Conservation (phyloP, 2,797 vertebrate genomes). For the Xerus rutilus region DNA sequence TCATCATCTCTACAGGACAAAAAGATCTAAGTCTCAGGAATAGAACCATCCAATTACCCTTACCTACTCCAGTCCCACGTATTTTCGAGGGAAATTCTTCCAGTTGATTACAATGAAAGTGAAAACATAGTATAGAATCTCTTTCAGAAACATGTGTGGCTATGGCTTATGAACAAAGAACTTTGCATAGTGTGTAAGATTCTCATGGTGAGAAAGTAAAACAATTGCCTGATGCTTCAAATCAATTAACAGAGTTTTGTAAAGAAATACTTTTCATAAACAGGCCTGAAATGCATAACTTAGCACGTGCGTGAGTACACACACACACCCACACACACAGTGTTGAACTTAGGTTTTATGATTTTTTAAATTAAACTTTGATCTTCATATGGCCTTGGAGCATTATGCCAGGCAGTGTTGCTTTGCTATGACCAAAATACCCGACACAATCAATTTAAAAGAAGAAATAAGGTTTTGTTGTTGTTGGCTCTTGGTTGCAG, state of each 20-base stretch:
- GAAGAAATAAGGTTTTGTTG: too few relatives aligned
- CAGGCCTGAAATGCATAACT: not conserved
- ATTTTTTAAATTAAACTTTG: constrained; percentile 38
- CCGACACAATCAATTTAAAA: too few relatives aligned
- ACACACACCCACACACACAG: not conserved
- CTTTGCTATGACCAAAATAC: too few relatives aligned
- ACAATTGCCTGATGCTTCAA: not conserved
- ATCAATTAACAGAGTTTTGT: not conserved
- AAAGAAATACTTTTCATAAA: constrained; percentile 22
- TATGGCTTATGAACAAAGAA: not conserved
- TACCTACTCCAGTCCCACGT: not conserved
- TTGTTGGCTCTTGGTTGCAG: too few relatives aligned
- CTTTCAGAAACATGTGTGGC: not conserved
- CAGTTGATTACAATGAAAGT: not conserved
- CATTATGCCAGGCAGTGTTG: too few relatives aligned
- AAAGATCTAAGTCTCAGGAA: not conserved
- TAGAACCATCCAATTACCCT: not conserved
- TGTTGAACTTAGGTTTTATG: not conserved
- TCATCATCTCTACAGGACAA: not conserved
- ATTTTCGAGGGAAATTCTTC: not conserved
- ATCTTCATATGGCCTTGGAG: not conserved
- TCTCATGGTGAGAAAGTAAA: not conserved
- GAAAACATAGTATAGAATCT: not conserved
- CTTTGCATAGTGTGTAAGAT: not conserved
- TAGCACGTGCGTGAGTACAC: not conserved